Conservation (phyloP, 2,797 vertebrate genomes). For the Gallirallus australis region DNA sequence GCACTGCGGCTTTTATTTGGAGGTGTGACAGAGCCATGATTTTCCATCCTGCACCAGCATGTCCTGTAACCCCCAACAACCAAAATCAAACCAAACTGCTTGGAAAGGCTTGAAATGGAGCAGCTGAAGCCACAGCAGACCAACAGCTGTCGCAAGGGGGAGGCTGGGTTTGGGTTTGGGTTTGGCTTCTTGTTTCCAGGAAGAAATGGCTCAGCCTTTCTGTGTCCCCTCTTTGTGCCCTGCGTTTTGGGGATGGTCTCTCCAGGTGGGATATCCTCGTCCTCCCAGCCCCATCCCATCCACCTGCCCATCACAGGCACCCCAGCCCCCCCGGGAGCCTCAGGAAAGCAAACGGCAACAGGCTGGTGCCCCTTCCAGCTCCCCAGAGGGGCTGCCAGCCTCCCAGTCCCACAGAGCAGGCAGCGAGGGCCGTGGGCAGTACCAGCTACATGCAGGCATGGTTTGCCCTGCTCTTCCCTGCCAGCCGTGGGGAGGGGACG, state of each 20-base stretch:
- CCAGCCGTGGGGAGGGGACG: neutral
- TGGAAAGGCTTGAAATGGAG: neutral
- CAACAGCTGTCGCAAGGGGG: neutral
- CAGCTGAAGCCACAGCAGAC: neutral
- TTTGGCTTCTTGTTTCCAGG: neutral
- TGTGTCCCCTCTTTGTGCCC: neutral
- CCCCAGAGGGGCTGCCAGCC: neutral
- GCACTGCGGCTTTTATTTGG: neutral
- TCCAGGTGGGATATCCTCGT: accelerated
- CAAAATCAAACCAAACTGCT: neutral
- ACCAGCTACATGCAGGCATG: neutral
- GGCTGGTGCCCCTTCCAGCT: neutral
- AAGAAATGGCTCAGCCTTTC: neutral
- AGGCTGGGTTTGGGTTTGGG: neutral
- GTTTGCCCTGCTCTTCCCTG: neutral
- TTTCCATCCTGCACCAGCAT: neutral
- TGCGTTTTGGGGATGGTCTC: neutral
- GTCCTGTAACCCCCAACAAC: neutral
- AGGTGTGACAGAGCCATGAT: neutral
- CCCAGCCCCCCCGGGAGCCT: neutral
- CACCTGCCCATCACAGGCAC: neutral
- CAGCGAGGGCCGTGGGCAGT: neutral
- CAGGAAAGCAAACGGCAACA: accelerated
- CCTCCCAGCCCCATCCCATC: neutral
- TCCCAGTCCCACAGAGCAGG: accelerated